These are phyloP conservation scores for Germaria angustata DNA, from an alignment of 2,888 invertebrate genomes.

Conservation along the genomic window DNA sequence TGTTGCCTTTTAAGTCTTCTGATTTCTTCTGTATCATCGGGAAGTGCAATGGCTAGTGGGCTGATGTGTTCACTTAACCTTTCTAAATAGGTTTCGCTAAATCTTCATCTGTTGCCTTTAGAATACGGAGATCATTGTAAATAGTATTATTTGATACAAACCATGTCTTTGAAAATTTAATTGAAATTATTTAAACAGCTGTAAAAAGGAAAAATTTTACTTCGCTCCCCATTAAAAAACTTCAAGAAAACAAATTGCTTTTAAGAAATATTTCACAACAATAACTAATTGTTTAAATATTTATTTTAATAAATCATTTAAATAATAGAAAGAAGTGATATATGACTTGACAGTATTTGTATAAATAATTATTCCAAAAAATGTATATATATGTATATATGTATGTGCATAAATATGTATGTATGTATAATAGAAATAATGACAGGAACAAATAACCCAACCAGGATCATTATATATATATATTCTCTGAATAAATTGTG, in stretches of 20 bases:
- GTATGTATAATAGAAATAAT: background rate
- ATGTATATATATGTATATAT: too few relatives aligned
- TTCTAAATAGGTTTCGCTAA: too few relatives aligned
- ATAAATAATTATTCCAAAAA: background rate
- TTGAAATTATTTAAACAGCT: slow-evolving; percentile 44
- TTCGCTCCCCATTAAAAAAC: background rate
- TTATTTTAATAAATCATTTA: slow-evolving; percentile 65
- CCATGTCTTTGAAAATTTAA: too few relatives aligned
- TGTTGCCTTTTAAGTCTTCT: too few relatives aligned
- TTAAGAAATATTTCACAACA: slow-evolving; percentile 17
- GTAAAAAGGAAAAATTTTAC: background rate
- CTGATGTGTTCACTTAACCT: too few relatives aligned
- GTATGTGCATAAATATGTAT: too few relatives aligned
- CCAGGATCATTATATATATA: slow-evolving; percentile 45
- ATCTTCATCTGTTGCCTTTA: too few relatives aligned
- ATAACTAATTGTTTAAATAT: slow-evolving; percentile 62
- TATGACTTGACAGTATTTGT: slow-evolving; percentile 8
- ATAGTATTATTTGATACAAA: too few relatives aligned
- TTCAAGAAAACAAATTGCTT: background rate
- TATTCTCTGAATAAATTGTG: slow-evolving; percentile 15
- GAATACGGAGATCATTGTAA: too few relatives aligned
- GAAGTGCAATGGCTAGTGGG: too few relatives aligned
- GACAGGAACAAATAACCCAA: slow-evolving; percentile 63
- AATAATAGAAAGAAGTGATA: slow-evolving; percentile 51
- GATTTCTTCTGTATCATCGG: too few relatives aligned